phyloP scores from a whole-genome alignment of 30 jellyfish, hydroid and myxozoan species.

The Hydra vulgaris region DNA sequence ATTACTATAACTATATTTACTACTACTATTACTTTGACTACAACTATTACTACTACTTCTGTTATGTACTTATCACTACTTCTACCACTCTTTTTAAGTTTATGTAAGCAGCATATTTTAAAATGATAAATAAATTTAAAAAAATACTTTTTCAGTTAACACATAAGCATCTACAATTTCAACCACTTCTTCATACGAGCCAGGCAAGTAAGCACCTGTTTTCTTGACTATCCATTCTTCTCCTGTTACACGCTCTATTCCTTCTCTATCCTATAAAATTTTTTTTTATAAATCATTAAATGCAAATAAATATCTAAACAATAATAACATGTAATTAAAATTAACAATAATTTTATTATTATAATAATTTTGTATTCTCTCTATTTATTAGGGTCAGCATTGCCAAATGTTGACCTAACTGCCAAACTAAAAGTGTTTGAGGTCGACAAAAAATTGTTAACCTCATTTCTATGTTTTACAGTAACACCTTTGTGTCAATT shows the following conservation, averaged over 20 bases:
- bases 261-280: constrained; percentile 77
- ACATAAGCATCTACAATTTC: constrained; percentile 87
- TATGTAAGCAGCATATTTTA: too few relatives aligned
- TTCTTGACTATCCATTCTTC: constrained; percentile 94
- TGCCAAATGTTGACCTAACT: too few relatives aligned
- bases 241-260: constrained; percentile 81
- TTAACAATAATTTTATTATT: background rate
- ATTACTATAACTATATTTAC: too few relatives aligned
- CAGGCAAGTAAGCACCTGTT: constrained; percentile 94
- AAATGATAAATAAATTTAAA: background rate
- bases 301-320: background rate
- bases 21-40: too few relatives aligned
- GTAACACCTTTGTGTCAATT: too few relatives aligned
- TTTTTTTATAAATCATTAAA: background rate
- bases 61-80: too few relatives aligned
- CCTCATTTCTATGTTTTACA: too few relatives aligned
- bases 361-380: background rate
- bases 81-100: too few relatives aligned
- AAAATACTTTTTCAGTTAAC: constrained; percentile 75
- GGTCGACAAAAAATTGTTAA: too few relatives aligned
- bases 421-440: too few relatives aligned
- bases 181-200: constrained; percentile 95
- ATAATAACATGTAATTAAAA: background rate
- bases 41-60: too few relatives aligned
- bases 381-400: too few relatives aligned